Base-by-base conservation (phyloP, 1,140 invertebrate species). In the Phymastichus coffea region DNA sequence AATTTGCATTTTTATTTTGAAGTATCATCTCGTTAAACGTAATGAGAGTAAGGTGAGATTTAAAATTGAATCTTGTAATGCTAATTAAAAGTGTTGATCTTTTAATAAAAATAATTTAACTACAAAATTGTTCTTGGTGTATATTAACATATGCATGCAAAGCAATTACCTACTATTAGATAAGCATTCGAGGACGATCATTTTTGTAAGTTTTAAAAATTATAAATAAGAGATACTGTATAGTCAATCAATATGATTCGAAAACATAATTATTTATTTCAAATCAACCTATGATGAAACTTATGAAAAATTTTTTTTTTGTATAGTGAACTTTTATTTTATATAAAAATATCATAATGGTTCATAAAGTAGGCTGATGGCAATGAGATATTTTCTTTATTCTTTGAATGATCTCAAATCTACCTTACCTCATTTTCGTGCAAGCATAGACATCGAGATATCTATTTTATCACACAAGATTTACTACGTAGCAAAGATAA, bases 381-480 rank as follows among this genome's bases (percentile, higher is more conserved):
- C 25, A 12, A 58, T 52, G 28, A 46, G 33, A 37, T 6, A 30
- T 6, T 51, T 22, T 51, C 35, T 23, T 1, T 20, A 35, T 35
- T 15, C 23, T 46, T 26, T 4, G 15, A 37, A 52, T 58, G 41
- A 59, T 53, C 26, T 37, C 23, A 26, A 52, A 59, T 48, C 57
- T 59, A 59, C 57, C 48, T 59, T 59, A 17, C 20, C 23, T 26
- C 28, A 23, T 46, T 10, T 46, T 12, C 26, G 46, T 25, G 15
- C 33, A 14, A 28, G 9, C 22, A 28, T 46, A 40, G 23, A 58
- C 26, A 51, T 41, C 44, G 25, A 57, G 33, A 40, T 33, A 41
- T 40, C 28, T 58, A 58, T 43, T n/a, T n/a, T 46, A 53, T 59
- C 48, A 59, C 48, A 59, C 35, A 37, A 12, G n/a, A 46, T n/a